Conservation (phyloP, 2,888 invertebrate genomes). For the Meiosimyza decipiens region DNA sequence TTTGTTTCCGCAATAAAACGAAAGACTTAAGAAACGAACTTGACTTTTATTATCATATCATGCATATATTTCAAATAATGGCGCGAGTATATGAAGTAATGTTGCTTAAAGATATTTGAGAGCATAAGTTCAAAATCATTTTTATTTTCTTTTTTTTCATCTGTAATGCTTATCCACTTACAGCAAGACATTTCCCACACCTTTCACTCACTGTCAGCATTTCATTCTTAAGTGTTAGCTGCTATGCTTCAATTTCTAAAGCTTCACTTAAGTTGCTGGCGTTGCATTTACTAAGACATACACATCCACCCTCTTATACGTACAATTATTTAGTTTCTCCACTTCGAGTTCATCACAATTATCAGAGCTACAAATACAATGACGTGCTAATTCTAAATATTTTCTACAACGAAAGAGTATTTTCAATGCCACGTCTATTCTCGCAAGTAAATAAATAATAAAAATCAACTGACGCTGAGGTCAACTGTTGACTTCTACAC, state of each 20-base stretch:
- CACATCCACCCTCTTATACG: not conserved
- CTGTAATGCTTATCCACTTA: no score
- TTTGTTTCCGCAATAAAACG: no score
- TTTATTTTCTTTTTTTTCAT: no score
- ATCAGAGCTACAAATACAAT: conserved; percentile 46
- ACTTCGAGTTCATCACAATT: conserved; percentile 49
- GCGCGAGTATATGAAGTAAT: no score
- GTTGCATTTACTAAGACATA: not conserved
- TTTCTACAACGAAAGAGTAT: conserved; percentile 38
- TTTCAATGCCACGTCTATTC: conserved; percentile 10
- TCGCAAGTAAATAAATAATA: not conserved
- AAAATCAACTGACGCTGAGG: no score
- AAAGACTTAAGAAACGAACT: no score
- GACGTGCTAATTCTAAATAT: conserved; percentile 54
- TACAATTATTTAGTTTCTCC: conserved; percentile 29
- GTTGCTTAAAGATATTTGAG: no score
- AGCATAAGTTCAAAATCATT: no score
- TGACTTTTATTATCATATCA: no score
- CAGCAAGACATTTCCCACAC: not conserved
- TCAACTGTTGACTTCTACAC: conserved; percentile 15
- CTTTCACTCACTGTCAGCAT: conserved; percentile 2
- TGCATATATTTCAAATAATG: no score
- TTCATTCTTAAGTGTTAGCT: not conserved
- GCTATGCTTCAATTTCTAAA: not conserved
- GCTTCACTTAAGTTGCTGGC: not conserved